Conservation (phyloP, 2,113 vertebrate species). For the Nesogale talazaci region DNA sequence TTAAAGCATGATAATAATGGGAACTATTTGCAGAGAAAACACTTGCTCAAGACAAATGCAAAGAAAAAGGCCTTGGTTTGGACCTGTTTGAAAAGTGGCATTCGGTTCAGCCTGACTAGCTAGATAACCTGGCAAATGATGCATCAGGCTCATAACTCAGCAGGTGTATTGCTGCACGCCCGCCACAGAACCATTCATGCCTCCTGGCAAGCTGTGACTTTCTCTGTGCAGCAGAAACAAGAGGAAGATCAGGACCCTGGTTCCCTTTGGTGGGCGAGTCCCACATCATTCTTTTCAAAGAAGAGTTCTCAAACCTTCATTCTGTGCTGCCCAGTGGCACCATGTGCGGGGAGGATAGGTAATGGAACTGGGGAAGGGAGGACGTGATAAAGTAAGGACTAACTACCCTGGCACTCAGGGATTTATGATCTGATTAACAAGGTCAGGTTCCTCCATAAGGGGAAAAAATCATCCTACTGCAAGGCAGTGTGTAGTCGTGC, state of each 20-base stretch:
- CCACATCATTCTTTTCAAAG: conserved; percentile 21
- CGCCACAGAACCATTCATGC: conserved; percentile 72
- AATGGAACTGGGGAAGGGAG: background rate
- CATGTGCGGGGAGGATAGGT: background rate
- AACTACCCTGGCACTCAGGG: background rate
- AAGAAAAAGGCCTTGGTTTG: conserved; percentile 55
- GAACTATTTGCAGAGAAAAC: conserved; percentile 60
- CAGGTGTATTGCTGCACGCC: conserved; percentile 63
- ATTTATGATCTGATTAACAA: conserved; percentile 31
- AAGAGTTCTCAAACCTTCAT: background rate
- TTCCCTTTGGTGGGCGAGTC: conserved; percentile 72
- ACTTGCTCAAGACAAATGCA: background rate
- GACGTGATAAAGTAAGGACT: background rate
- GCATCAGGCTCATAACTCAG: conserved; percentile 65
- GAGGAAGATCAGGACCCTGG: conserved; percentile 53
- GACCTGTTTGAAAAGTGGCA: conserved; percentile 54
- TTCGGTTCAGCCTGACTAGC: conserved; percentile 68
- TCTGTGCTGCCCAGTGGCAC: background rate
- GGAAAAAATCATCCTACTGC: background rate
- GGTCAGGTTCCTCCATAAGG: background rate
- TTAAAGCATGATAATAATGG: background rate
- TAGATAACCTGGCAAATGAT: conserved; percentile 66
- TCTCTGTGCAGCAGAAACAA: conserved; percentile 79
- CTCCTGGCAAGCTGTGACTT: conserved; percentile 85
- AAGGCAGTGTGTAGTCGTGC: background rate